Evolutionary conservation across 2,888 invertebrate genomes (phyloP), one percentile per base, ranked within the genome.

Genomic region (Fissipunctia ypsillon): DNA sequence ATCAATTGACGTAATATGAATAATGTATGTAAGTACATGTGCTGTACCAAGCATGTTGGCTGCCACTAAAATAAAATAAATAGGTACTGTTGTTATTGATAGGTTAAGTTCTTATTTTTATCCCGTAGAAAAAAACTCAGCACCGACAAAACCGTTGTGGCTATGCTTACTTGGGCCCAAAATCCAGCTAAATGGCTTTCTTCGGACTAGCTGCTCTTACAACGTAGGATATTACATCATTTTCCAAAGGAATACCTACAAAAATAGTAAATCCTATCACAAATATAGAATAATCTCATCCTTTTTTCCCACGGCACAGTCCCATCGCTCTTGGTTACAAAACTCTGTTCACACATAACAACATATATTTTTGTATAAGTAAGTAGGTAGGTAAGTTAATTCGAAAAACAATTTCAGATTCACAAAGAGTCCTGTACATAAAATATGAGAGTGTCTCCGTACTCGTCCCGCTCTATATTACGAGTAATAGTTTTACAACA

Each of bases 401-500:
- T 67, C 43, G 41, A 60, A 71, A 78, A 85, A 78, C 65, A 83
- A 78, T 78, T 73, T 83, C 54, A 25, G 64, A 85, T 78, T 83
- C 78, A 85, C 71, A 72, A 74, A 83, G 71, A 70, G 48, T 16
- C 25, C 9, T 16, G 28, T 84, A 25, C 60, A 75, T 66, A 76
- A 73, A 74, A 83, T 70, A 83, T 74, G 35, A 64, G 35, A 64
- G 43, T 35, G 38, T 54, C 57, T 45, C 45, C 48, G 16, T 60
- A 68, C 48, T 66, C 31, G 57, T 64, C 50, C 57, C 59, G 31
- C n/a, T 76, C 56, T 69, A 56, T 75, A 76, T 76, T 59, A 66
- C 65, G 16, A 68, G 64, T 84, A 80, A 83, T 86, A 84, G 85
- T 86, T 85, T 87, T 79, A 87, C 69, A 83, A 73, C 74, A 77